Evolutionary conservation across 1,140 invertebrate species (phyloP), one percentile per base, ranked within the genome.

Genomic region (Caenorhabditis tropicalis): DNA sequence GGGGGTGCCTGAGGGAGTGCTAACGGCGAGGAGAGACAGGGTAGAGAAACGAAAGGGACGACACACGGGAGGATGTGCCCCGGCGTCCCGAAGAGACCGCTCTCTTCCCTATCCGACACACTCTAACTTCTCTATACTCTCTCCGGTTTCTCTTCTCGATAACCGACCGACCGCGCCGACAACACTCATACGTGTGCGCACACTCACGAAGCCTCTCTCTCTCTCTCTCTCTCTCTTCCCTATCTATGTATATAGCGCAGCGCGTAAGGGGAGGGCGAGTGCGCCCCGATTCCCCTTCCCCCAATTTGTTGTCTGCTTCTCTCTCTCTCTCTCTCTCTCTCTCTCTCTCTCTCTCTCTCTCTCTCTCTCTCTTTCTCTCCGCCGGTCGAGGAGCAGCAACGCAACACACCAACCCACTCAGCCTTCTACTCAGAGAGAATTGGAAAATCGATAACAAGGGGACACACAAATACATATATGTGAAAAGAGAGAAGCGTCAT

Each of bases 391-490:
- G 7, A 58, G 24, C 56, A 27, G 29, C 24, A 58, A 58, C 29
- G 56, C 24, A 29, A 58, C 56, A 31, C n/a, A 31, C 29, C 56
- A 65, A 65, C 58, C 58, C 58, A 65, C 58, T 65, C 58, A 65
- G 58, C 29, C 29, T 15, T 2, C 58, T 29, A 36, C 31, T 36
- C 6, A 36, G 19, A 33, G 58, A 36, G 16, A 65, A 27, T 27
- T 7, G 10, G 58, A 27, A 65, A 65, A 65, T 65, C 58, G 31
- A 65, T 65, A 65, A 36, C 24, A 15, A 33, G 31, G 58, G 58
- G 21, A 27, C 21, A 10, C 21, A 9, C 2, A 19, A 21, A 27
- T 7, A 15, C 6, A 24, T 27, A 56, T 56, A 56, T 10, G 10
- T 29, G 6, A 27, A 10, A 27, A 56, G 29, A 24, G 19, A 56